A percentile compares a stretch with the other conserved stretches of the same genome.
Evolutionary conservation across 2,113 vertebrate genomes (phyloP).

Genomic region (Alectura lathami): DNA sequence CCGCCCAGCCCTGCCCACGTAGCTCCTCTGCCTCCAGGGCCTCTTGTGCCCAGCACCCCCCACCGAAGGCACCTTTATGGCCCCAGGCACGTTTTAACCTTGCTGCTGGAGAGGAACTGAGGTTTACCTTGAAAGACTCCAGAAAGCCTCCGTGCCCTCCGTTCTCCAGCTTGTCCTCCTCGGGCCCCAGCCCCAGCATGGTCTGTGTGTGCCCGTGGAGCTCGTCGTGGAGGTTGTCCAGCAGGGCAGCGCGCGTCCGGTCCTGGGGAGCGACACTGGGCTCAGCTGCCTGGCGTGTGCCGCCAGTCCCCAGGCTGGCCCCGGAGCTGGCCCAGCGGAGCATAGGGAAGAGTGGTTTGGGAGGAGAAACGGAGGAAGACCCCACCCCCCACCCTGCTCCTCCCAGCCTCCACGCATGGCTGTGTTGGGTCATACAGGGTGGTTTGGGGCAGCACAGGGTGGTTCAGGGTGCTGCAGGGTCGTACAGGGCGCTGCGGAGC

Average conservation of each 20-base stretch:
- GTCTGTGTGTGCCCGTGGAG: conserved; percentile 87
- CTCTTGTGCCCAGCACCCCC: not conserved
- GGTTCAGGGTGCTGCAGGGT: not conserved
- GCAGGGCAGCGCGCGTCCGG: conserved; percentile 86
- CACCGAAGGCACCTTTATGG: accelerated
- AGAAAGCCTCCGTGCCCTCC: conserved; percentile 91
- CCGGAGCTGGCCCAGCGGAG: accelerated
- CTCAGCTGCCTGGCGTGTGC: not conserved
- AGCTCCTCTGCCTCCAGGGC: not conserved
- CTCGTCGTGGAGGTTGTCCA: conserved; percentile 91
- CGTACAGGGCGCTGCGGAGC: no score
- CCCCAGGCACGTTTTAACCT: not conserved
- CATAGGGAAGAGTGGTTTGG: not conserved
- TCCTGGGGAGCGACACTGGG: conserved; percentile 74
- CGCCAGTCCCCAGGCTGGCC: not conserved
- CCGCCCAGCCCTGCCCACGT: accelerated
- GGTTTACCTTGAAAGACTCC: conserved; percentile 93
- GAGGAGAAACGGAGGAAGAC: no score
- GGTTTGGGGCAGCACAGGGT: not conserved
- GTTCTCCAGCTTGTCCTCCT: conserved; percentile 92
- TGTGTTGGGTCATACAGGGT: no score
- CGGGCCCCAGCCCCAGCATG: conserved; percentile 87
- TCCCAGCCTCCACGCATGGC: not conserved
- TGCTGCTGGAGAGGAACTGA: not conserved
- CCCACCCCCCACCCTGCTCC: not conserved